Conservation (phyloP, 2,113 vertebrate species). For the Oncorhynchus keta region DNA sequence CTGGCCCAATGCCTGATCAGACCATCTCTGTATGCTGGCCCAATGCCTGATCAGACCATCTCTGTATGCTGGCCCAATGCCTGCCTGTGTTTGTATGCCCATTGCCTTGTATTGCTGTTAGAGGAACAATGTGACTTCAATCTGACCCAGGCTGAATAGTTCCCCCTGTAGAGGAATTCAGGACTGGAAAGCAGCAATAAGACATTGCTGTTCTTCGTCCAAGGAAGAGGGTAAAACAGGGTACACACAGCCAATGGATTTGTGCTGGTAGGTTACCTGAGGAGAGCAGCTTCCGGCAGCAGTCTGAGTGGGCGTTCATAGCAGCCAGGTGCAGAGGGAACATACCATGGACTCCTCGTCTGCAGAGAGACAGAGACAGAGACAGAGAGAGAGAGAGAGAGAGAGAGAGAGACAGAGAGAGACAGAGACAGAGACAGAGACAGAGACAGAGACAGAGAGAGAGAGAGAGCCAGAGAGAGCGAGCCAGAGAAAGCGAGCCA, state of each 20-base stretch:
- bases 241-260: neutral
- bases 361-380: slow-evolving; percentile 48
- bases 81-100: slow-evolving; percentile 23
- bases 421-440: slow-evolving; percentile 4
- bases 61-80: slow-evolving; percentile 10
- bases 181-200: slow-evolving; percentile 18
- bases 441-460: too few species aligned
- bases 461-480: slow-evolving; percentile 5
- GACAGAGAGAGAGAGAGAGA: too few species aligned
- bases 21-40: too few species aligned
- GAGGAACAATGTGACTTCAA: slow-evolving; percentile 52
- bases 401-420: neutral
- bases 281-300: slow-evolving; percentile 92
- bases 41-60: neutral
- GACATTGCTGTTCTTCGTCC: neutral
- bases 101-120: neutral
- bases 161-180: slow-evolving; percentile 40
- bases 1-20: too few species aligned
- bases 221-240: neutral
- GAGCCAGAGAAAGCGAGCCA: neutral
- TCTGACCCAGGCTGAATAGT: slow-evolving; percentile 46
- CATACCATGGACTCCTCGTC: slow-evolving; percentile 94
- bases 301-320: slow-evolving; percentile 91
- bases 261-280: slow-evolving; percentile 74
- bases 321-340: slow-evolving; percentile 94